A percentile compares a stretch with the other conserved stretches of the same genome.
Conservation (phyloP, 2,797 vertebrate species). For the Tolypeutes matacus region DNA sequence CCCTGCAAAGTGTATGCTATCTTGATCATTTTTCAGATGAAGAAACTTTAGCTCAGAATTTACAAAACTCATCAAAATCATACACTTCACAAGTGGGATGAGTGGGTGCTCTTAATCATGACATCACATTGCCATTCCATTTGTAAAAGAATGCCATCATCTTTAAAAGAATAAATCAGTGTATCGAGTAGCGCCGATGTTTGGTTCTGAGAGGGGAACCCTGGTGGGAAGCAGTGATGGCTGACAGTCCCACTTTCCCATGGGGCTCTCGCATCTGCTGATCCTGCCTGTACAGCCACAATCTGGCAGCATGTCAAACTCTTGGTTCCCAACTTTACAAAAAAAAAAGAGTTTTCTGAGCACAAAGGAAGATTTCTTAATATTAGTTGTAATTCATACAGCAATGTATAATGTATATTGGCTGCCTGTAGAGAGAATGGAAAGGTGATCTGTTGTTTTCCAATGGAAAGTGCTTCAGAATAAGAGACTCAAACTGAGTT, state of each 20-base stretch:
- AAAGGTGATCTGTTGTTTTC: constrained; percentile 1
- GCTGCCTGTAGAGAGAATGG: background rate
- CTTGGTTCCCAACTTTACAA: background rate
- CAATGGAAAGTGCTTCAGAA: background rate
- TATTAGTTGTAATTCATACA: background rate
- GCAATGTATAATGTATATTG: background rate
- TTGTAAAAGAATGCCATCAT: background rate
- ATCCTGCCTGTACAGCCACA: background rate
- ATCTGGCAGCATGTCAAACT: background rate
- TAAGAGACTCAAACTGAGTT: background rate
- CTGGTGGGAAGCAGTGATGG: background rate
- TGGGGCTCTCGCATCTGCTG: background rate
- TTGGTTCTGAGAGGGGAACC: background rate
- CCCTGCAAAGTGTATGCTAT: background rate
- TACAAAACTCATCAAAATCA: background rate
- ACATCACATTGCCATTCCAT: background rate
- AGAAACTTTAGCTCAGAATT: background rate
- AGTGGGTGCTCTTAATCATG: background rate
- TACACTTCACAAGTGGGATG: background rate
- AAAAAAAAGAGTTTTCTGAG: constrained; percentile 1
- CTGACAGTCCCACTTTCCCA: background rate
- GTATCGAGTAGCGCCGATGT: background rate
- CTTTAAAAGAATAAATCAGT: background rate
- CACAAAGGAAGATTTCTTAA: background rate
- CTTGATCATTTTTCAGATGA: background rate